Evolutionary conservation across 2,113 vertebrate species (phyloP), one percentile per base, ranked within the genome.

Genomic region (Nipponia nippon): DNA sequence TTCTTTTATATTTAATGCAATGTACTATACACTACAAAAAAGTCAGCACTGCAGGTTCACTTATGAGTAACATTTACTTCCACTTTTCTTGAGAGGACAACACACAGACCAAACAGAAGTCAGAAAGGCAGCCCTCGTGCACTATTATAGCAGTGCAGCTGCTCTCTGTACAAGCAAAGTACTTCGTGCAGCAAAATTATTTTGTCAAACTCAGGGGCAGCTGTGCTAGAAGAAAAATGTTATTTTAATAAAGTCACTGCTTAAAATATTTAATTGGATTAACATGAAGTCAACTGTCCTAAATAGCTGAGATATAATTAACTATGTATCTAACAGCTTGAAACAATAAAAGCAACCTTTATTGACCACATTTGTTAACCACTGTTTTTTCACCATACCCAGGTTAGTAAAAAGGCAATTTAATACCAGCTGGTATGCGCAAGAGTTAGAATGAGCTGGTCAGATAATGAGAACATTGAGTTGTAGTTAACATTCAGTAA

Each of bases 221-320:
- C 26, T 84, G 42, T 82, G 46, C 70, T 83, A 36, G 29, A 83
- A 89, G 23, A 85, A 91, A 83, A 94, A 87, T 19, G 15, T n/a
- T 90, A 52, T 88, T 95, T 90, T 76, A 93, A 92, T 91, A 70
- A 75, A 96, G 49, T 78, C 75, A 42, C 70, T 67, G 34, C 40
- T 88, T 90, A 90, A 75, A 91, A 89, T 63, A 90, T 91, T 85
- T 87, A 75, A 94, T 63, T 85, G 50, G 53, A 95, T 95, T 86
- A 93, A 86, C 38, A 26, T 40, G 27, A 95, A 94, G 30, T 63
- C 83, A 95, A 53, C 36, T 56, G 58, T 77, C 62, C 27, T 77
- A 73, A 91, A 86, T 38, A 94, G 76, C 58, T 63, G 59, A 93
- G 46, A 75, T 82, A 52, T 36, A 75, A 87, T 77, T 73, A 96